Percentiles rank a stretch among this genome's conserved stretches.
Evolutionary conservation across 2,113 vertebrate species (phyloP).

Genomic region (Amphiprion percula): DNA sequence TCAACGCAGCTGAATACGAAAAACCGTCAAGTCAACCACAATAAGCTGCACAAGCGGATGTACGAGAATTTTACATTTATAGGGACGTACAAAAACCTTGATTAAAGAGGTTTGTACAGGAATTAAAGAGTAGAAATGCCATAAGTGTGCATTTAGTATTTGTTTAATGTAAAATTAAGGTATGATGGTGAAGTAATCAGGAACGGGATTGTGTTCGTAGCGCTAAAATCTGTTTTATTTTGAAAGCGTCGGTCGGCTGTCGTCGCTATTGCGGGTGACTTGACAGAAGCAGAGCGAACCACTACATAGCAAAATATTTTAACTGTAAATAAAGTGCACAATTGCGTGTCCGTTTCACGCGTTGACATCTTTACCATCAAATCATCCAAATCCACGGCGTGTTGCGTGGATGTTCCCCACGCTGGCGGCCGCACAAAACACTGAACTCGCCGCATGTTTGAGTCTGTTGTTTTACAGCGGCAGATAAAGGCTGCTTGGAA

Average conservation of each 20-base stretch:
- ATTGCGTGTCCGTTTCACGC: not conserved
- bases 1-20: not conserved
- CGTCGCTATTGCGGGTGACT: rapidly evolving
- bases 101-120: rapidly evolving
- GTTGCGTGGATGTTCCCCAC: not conserved
- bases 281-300: constrained; percentile 40
- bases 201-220: rapidly evolving
- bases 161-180: rapidly evolving
- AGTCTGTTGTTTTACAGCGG: constrained; percentile 54
- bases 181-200: rapidly evolving
- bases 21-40: constrained; percentile 15
- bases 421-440: not conserved
- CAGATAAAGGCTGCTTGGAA: constrained; percentile 77
- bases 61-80: rapidly evolving
- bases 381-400: not conserved
- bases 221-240: constrained; percentile 21
- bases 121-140: not conserved
- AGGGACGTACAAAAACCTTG: rapidly evolving
- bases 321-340: constrained; percentile 81
- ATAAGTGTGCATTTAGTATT: rapidly evolving
- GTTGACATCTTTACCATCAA: not conserved
- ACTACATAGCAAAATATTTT: constrained; percentile 76
- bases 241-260: constrained; percentile 32
- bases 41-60: constrained; percentile 34
- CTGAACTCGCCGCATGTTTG: not conserved